Conservation (phyloP, 2,888 invertebrate genomes). For the Leucophenga maculata region DNA sequence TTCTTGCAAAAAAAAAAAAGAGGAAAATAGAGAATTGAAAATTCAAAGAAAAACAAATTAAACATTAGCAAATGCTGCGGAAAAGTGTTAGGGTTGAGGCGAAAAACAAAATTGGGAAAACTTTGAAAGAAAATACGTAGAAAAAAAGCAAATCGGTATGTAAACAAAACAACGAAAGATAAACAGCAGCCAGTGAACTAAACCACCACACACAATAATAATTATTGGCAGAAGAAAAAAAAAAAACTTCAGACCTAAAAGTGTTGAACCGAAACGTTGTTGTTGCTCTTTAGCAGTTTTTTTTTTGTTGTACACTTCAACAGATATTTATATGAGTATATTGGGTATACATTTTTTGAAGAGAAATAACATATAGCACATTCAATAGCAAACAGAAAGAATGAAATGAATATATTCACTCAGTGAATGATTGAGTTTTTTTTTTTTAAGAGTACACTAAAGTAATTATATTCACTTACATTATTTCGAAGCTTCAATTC, state of each 20-base stretch:
- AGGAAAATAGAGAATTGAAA: slow-evolving; percentile 26
- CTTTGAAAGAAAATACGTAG: background rate
- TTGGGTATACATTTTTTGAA: too few species aligned
- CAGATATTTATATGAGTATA: too few species aligned
- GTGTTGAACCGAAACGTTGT: too few species aligned
- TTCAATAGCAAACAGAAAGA: too few species aligned
- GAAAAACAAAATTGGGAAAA: background rate
- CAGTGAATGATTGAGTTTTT: too few species aligned
- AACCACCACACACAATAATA: slow-evolving; percentile 22
- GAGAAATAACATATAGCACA: too few species aligned
- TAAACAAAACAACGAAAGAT: slow-evolving; percentile 60
- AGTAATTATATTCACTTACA: too few species aligned
- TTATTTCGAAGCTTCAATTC: too few species aligned
- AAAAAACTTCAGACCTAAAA: background rate
- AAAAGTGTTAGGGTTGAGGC: slow-evolving; percentile 26
- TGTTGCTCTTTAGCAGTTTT: too few species aligned
- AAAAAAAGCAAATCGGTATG: slow-evolving; percentile 44
- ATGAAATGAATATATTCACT: too few species aligned
- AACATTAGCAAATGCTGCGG: slow-evolving; percentile 40
- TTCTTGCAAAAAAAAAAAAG: slow-evolving; percentile 41
- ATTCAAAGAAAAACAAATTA: slow-evolving; percentile 58
- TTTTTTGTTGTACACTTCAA: too few species aligned
- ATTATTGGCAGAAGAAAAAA: background rate
- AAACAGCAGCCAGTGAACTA: slow-evolving; percentile 51
- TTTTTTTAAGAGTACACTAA: too few species aligned